phyloP scores from a whole-genome alignment of 2,113 vertebrate species.

The Donacobius atricapilla region DNA sequence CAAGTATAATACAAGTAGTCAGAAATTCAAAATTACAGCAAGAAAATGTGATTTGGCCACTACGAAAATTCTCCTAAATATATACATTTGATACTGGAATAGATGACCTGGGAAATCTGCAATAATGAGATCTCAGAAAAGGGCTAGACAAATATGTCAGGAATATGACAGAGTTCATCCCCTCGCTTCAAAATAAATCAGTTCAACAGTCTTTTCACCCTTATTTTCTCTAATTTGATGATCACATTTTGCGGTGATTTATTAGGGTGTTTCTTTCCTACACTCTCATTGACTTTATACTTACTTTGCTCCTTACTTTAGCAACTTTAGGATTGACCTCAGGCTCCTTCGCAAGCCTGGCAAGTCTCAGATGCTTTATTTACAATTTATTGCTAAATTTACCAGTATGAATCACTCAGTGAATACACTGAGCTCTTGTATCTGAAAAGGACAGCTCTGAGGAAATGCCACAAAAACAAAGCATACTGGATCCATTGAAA shows the following conservation, averaged over 20 bases:
- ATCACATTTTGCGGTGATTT: neutral
- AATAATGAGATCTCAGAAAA: neutral
- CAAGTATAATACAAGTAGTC: neutral
- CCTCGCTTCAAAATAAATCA: neutral
- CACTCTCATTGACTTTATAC: neutral
- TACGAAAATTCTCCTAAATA: neutral
- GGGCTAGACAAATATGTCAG: neutral
- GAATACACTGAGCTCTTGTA: neutral
- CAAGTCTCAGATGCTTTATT: neutral
- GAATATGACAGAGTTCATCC: neutral
- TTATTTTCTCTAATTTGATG: neutral
- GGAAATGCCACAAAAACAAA: neutral
- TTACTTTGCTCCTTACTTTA: too few relatives aligned
- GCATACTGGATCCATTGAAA: neutral
- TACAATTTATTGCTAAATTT: too few relatives aligned
- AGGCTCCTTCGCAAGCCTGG: neutral
- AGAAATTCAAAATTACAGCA: neutral
- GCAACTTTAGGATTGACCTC: neutral
- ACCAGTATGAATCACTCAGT: neutral
- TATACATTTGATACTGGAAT: neutral
- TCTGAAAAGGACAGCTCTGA: neutral
- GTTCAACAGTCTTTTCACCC: neutral
- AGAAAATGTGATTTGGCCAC: neutral
- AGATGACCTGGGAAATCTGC: neutral
- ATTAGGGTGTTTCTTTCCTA: neutral